Percentiles rank a stretch among this genome's conserved stretches.
These are phyloP conservation scores for Helicolenus hilgendorfi DNA, from an alignment of 2,797 vertebrate genomes.

Conservation along the genomic window DNA sequence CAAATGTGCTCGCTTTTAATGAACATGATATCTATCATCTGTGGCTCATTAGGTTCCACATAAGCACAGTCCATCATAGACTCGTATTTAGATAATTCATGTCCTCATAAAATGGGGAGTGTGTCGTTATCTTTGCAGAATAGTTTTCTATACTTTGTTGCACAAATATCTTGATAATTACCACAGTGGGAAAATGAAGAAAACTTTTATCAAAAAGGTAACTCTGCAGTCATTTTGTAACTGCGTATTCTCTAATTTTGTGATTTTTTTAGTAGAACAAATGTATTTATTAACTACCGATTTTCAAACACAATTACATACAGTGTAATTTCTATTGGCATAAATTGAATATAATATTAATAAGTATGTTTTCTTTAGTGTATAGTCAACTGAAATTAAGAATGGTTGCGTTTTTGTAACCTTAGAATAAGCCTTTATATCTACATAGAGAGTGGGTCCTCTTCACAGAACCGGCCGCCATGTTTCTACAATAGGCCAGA, in stretches of 20 bases:
- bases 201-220: constrained; percentile 6
- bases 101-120: constrained; percentile 59
- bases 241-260: background rate
- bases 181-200: background rate
- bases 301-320: background rate
- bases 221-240: background rate
- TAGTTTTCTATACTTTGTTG: constrained; percentile 37
- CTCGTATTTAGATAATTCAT: constrained; percentile 75
- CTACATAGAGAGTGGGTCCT: too few species aligned
- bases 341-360: too few species aligned
- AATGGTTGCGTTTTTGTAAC: too few species aligned
- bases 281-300: background rate
- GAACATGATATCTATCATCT: constrained; percentile 85
- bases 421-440: too few species aligned
- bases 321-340: background rate
- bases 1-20: constrained; percentile 75
- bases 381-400: too few species aligned
- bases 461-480: too few species aligned
- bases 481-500: too few species aligned
- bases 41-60: constrained; percentile 82
- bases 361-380: too few species aligned
- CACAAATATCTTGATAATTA: constrained; percentile 38
- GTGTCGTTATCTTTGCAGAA: constrained; percentile 60
- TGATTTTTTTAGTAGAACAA: background rate
- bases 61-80: constrained; percentile 83